A percentile compares a stretch with the other conserved stretches of the same genome.
phyloP scores from a whole-genome alignment of 2,797 vertebrate species.

The Platalea minor region DNA sequence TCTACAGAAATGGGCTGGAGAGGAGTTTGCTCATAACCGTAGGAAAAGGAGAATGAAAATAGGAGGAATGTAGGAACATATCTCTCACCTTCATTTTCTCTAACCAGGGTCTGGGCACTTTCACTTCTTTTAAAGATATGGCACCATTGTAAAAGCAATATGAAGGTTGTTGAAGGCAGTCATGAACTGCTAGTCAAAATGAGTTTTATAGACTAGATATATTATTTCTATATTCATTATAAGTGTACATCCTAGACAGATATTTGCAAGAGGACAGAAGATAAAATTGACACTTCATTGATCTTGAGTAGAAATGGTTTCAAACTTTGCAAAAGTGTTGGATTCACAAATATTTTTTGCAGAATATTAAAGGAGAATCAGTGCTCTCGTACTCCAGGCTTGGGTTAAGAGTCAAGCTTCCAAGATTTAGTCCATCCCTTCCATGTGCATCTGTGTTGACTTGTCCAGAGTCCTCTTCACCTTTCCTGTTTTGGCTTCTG shows the following conservation, averaged over 20 bases:
- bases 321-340: neutral
- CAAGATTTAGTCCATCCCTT: neutral
- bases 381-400: neutral
- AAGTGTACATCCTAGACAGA: neutral
- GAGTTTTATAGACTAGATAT: neutral
- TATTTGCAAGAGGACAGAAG: neutral
- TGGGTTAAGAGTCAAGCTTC: neutral
- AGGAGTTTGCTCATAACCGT: neutral
- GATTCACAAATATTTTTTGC: neutral
- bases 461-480: neutral
- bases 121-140: neutral
- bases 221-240: neutral
- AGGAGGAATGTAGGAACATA: neutral
- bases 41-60: constrained; percentile 12
- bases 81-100: neutral
- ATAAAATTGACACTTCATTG: neutral
- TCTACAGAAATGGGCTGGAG: constrained; percentile 33
- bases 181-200: neutral
- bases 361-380: neutral
- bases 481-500: neutral
- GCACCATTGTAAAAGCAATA: neutral
- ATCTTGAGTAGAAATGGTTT: neutral
- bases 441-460: neutral
- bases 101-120: neutral
- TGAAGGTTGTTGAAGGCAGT: neutral